These are phyloP conservation scores for Drosophila meridionalis DNA, from an alignment of 2,888 invertebrate genomes.

Conservation along the genomic window DNA sequence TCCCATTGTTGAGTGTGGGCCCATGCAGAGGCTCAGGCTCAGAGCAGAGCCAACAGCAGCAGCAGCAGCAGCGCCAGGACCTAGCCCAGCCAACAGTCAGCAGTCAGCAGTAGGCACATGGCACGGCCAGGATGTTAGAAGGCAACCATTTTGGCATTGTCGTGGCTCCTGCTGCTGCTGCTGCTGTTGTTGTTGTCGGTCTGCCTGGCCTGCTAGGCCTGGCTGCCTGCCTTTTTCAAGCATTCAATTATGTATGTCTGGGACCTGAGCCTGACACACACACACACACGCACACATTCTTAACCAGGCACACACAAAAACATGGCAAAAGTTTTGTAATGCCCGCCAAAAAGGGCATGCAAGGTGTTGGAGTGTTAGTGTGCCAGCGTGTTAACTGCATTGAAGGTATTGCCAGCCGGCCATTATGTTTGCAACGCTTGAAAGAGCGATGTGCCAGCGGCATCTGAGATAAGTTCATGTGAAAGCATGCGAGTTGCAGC, in stretches of 20 bases:
- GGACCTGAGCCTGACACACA: conserved; percentile 76
- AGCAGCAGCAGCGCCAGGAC: conserved; percentile 3
- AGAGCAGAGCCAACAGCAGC: not conserved
- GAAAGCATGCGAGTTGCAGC: not conserved
- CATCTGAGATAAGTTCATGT: not conserved
- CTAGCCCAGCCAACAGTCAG: conserved; percentile 34
- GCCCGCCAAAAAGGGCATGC: conserved; percentile 75
- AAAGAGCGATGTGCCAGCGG: conserved; percentile 1
- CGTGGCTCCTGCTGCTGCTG: conserved; percentile 8
- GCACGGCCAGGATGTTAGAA: conserved; percentile 65
- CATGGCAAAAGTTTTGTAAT: conserved; percentile 79
- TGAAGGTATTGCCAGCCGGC: conserved; percentile 40
- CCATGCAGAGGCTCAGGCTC: conserved; percentile 7
- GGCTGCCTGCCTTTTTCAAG: conserved; percentile 72
- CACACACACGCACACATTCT: conserved; percentile 41
- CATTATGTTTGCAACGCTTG: conserved; percentile 32
- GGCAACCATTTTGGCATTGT: conserved; percentile 50
- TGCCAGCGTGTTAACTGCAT: conserved; percentile 61
- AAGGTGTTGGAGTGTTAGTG: conserved; percentile 77
- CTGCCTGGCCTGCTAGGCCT: conserved; percentile 53
- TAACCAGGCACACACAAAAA: conserved; percentile 58
- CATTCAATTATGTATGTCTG: conserved; percentile 80
- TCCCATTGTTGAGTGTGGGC: conserved; percentile 32
- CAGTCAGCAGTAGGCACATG: conserved; percentile 39
- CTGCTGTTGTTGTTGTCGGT: conserved; percentile 16